These are phyloP conservation scores for Caenorhabditis angaria DNA, from an alignment of 2,888 invertebrate genomes.

Conservation along the genomic window DNA sequence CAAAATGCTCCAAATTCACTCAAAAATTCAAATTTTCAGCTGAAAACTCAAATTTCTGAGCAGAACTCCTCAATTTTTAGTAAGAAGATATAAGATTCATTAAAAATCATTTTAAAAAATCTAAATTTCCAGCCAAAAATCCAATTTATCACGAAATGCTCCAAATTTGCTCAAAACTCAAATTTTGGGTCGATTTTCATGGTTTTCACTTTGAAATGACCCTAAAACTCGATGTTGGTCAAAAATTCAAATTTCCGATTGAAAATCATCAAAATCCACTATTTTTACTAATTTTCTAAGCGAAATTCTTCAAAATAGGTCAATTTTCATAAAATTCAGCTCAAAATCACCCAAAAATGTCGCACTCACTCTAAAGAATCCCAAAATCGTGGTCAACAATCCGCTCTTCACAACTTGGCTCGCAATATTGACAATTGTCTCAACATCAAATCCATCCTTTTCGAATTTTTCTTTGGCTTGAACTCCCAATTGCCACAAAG, in stretches of 20 bases:
- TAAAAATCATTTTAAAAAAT: too few relatives aligned
- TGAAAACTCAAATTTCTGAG: not conserved
- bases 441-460: conserved; percentile 58
- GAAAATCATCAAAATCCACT: not conserved
- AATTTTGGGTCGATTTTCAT: not conserved
- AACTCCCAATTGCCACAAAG: conserved; percentile 63
- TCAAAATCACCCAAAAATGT: not conserved
- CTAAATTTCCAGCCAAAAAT: too few relatives aligned
- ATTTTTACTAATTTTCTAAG: not conserved
- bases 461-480: conserved; percentile 59
- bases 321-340: not conserved
- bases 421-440: conserved; percentile 56
- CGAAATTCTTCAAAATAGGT: not conserved
- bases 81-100: too few relatives aligned
- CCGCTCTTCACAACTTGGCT: conserved; percentile 54
- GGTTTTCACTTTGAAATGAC: not conserved
- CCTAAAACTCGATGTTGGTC: not conserved
- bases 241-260: not conserved
- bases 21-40: not conserved
- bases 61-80: not conserved
- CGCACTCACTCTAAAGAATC: conserved; percentile 61
- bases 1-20: not conserved
- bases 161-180: too few relatives aligned
- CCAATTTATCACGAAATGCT: too few relatives aligned
- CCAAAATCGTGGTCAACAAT: conserved; percentile 60